Conservation (phyloP, 2,113 vertebrate species). For the Pygoscelis adeliae region DNA sequence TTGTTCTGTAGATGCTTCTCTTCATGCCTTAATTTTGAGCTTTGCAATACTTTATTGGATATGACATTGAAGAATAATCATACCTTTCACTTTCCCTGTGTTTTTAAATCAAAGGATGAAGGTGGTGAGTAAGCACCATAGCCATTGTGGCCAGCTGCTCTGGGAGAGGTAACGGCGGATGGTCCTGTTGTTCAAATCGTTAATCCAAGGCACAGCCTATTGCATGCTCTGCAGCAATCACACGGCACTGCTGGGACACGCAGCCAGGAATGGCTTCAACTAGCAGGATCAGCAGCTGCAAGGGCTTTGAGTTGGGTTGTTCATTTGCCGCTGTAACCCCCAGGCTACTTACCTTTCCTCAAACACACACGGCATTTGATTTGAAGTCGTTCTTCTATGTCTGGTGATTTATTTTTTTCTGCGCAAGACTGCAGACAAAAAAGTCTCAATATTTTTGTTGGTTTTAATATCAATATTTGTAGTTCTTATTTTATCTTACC, state of each 20-base stretch:
- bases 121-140: background rate
- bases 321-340: background rate
- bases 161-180: fast-evolving
- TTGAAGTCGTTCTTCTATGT: background rate
- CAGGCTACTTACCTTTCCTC: background rate
- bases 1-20: background rate
- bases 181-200: background rate
- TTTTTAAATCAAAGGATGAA: background rate
- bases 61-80: background rate
- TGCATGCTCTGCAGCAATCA: background rate
- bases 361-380: fast-evolving
- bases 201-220: background rate
- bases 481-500: background rate
- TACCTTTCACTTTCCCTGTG: background rate
- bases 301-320: background rate
- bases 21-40: background rate
- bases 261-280: background rate
- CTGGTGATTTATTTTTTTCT: background rate
- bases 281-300: background rate
- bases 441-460: background rate
- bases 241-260: fast-evolving
- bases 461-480: background rate
- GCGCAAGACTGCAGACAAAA: background rate
- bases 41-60: background rate
- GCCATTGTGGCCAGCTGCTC: background rate